Conservation (phyloP, 2,113 vertebrate species). For the Odobenus rosmarus region DNA sequence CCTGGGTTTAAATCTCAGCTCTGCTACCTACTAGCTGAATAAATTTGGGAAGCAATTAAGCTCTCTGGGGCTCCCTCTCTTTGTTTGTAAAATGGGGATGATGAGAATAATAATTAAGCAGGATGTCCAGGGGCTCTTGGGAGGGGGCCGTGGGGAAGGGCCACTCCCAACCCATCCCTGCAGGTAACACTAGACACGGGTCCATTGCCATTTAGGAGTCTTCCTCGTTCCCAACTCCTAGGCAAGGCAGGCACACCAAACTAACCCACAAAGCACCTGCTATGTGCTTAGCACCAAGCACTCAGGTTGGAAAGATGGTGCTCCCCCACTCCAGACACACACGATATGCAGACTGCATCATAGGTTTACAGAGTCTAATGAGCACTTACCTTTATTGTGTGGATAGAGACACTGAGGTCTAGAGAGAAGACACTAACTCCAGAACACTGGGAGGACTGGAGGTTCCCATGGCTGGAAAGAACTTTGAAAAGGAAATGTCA, state of each 20-base stretch:
- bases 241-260: background rate
- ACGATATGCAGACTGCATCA: background rate
- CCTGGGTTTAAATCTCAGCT: background rate
- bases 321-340: background rate
- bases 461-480: background rate
- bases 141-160: background rate
- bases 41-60: background rate
- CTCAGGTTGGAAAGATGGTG: background rate
- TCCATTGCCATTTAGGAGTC: background rate
- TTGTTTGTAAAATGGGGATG: background rate
- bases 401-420: background rate
- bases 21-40: background rate
- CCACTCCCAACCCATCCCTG: background rate
- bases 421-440: background rate
- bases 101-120: background rate
- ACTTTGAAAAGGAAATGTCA: background rate
- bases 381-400: background rate
- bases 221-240: background rate
- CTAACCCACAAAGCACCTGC: background rate
- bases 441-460: background rate
- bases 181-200: background rate
- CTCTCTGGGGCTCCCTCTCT: background rate
- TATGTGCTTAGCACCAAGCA: background rate
- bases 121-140: background rate
- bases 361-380: background rate